These are phyloP conservation scores for Folsomia candida DNA, from an alignment of 2,888 invertebrate species.

Conservation along the genomic window DNA sequence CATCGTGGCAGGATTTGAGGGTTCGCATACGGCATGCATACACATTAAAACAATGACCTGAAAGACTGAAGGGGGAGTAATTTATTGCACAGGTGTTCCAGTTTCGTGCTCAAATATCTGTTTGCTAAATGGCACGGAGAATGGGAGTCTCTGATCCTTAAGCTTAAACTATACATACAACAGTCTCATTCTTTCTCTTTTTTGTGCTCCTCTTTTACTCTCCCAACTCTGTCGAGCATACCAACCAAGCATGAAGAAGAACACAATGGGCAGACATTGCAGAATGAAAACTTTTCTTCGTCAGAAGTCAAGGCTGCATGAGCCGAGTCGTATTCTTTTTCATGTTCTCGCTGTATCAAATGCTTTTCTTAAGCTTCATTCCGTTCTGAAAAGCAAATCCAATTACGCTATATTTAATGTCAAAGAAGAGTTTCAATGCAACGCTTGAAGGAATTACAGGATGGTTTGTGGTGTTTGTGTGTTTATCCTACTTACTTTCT, in stretches of 20 bases:
- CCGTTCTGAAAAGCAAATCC: constrained; percentile 7
- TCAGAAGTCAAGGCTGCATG: neutral
- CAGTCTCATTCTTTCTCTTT: neutral
- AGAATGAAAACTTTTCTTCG: neutral
- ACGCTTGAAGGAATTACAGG: too few species aligned
- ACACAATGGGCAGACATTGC: too few species aligned
- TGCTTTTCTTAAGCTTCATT: too few species aligned
- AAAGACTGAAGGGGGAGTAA: neutral
- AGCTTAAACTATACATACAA: neutral
- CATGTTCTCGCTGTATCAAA: too few species aligned
- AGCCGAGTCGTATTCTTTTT: neutral
- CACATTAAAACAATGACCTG: too few species aligned
- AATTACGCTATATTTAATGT: neutral
- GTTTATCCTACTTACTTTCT: neutral
- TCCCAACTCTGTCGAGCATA: neutral
- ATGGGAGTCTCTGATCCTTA: neutral
- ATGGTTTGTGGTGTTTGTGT: too few species aligned
- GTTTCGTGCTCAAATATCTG: neutral
- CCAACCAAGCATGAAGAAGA: too few species aligned
- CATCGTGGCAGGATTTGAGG: too few species aligned
- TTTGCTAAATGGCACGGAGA: neutral
- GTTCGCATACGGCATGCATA: too few species aligned
- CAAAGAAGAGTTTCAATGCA: neutral
- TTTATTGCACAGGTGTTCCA: constrained; percentile 3
- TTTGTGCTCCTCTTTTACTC: neutral